These are phyloP conservation scores for Sarcophaga variegata DNA, from an alignment of 2,888 invertebrate species.

Conservation along the genomic window DNA sequence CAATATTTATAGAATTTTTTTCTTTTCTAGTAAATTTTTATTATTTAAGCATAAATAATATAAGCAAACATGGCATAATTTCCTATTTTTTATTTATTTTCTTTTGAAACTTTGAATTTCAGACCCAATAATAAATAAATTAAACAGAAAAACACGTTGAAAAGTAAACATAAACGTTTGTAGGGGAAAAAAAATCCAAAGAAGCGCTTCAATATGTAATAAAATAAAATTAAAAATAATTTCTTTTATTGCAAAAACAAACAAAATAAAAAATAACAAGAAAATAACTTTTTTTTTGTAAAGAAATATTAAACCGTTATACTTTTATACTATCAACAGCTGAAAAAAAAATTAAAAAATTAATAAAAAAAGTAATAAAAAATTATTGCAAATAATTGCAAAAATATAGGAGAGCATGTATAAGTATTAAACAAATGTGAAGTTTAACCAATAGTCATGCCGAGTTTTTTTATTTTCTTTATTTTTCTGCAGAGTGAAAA, in stretches of 20 bases:
- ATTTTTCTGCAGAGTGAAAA: not conserved
- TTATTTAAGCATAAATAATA: conserved; percentile 29
- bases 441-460: not conserved
- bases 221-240: conserved; percentile 37
- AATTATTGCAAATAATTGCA: not conserved
- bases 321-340: not conserved
- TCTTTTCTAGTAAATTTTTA: not conserved
- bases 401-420: not conserved
- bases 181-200: not conserved
- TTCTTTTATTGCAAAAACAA: conserved; percentile 31
- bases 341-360: conserved; percentile 1
- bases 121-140: conserved; percentile 26
- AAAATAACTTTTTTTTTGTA: not conserved
- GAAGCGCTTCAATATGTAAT: conserved; percentile 34
- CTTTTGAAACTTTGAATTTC: not conserved
- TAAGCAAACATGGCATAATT: conserved; percentile 37
- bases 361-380: not conserved
- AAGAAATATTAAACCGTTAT: not conserved
- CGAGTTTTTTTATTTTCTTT: not conserved
- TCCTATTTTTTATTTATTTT: not conserved
- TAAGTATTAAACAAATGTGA: not conserved
- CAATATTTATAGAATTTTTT: no score
- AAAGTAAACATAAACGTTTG: not conserved
- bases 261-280: conserved; percentile 6
- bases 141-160: conserved; percentile 4